Conservation (phyloP, 2,113 vertebrate genomes). For the Eulemur macaco region DNA sequence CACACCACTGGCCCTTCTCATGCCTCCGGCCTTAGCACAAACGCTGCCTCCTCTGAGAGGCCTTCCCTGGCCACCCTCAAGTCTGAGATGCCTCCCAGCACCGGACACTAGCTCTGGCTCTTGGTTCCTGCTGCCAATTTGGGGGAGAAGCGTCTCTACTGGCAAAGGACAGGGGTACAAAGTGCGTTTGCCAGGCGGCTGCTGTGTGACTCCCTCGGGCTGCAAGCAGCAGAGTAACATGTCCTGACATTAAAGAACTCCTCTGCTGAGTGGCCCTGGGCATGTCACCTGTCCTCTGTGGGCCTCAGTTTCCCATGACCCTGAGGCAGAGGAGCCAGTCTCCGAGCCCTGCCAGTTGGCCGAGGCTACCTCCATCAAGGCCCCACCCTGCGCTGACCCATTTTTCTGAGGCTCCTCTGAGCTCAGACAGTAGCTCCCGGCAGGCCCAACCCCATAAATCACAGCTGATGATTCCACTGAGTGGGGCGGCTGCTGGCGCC, state of each 20-base stretch:
- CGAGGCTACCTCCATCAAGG: neutral
- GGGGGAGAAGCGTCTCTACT: neutral
- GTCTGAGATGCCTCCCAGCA: neutral
- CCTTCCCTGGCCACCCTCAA: neutral
- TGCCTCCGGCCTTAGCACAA: neutral
- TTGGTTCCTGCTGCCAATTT: neutral
- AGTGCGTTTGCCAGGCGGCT: neutral
- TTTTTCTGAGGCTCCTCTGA: conserved; percentile 52
- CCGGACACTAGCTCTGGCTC: neutral
- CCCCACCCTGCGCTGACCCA: conserved; percentile 27
- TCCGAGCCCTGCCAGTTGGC: neutral
- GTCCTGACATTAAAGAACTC: neutral
- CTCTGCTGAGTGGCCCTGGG: neutral
- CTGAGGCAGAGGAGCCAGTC: neutral
- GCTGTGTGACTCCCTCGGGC: neutral
- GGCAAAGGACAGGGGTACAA: neutral
- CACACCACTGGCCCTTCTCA: neutral
- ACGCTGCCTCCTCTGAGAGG: neutral
- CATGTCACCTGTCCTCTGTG: neutral
- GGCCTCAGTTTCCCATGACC: neutral
- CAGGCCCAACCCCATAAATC: conserved; percentile 62
- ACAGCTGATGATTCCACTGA: conserved; percentile 30
- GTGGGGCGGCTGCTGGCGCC: neutral
- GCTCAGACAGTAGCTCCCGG: conserved; percentile 46
- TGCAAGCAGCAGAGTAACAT: neutral